Conservation (phyloP, 2,888 invertebrate species). For the Corbicula japonica region DNA sequence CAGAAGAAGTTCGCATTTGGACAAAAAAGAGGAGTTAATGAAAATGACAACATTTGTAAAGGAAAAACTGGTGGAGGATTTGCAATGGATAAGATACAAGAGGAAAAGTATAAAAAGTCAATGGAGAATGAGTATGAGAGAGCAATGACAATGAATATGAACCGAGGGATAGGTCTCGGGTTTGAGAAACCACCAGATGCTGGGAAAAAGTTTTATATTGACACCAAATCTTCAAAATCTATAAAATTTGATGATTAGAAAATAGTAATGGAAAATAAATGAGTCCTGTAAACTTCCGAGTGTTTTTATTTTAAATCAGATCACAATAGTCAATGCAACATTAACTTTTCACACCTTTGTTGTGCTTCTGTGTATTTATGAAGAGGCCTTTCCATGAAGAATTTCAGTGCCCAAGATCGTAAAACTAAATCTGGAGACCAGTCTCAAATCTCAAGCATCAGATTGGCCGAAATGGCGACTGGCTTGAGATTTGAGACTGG, state of each 20-base stretch:
- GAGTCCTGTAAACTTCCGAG: too few relatives aligned
- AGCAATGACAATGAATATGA: slow-evolving; percentile 72
- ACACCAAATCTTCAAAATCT: slow-evolving; percentile 72
- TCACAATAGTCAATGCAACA: too few relatives aligned
- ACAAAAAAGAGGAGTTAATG: neutral
- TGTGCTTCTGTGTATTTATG: too few relatives aligned
- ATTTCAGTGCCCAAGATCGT: too few relatives aligned
- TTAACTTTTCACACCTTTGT: too few relatives aligned
- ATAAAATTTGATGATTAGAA: slow-evolving; percentile 76
- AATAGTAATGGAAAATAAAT: neutral
- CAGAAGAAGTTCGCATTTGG: slow-evolving; percentile 43
- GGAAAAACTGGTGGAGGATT: slow-evolving; percentile 44
- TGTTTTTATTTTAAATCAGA: too few relatives aligned
- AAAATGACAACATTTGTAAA: neutral
- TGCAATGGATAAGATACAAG: slow-evolving; percentile 71
- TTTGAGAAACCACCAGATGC: slow-evolving; percentile 74
- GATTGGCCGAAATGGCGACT: too few relatives aligned
- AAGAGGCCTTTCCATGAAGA: too few relatives aligned
- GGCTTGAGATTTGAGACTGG: too few relatives aligned
- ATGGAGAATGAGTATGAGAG: slow-evolving; percentile 77
- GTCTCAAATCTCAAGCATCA: too few relatives aligned
- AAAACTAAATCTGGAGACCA: too few relatives aligned
- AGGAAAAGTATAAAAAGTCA: slow-evolving; percentile 64
- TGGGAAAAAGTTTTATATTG: slow-evolving; percentile 80
- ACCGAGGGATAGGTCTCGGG: slow-evolving; percentile 77